Evolutionary conservation across 2,888 invertebrate genomes (phyloP), one percentile per base, ranked within the genome.

Genomic region (Drosophila conformis): DNA sequence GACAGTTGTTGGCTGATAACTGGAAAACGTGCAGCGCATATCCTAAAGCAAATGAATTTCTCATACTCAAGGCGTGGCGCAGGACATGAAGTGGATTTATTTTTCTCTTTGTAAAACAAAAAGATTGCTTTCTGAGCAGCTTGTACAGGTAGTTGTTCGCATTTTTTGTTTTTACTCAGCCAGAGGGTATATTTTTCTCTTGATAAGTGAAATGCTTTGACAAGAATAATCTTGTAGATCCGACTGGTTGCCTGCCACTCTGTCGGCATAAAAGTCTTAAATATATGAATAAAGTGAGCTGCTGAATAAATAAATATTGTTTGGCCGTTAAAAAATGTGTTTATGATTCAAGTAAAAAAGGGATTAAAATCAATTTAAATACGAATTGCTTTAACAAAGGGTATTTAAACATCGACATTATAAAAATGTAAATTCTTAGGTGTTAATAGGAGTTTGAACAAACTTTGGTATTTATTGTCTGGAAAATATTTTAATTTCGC

Each of bases 61-160:
- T 54, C 71, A 73, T 74, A 82, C 75, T 80, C 77, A 60, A 51
- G 31, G 64, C 69, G 61, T 8, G 68, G 51, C 27, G 33, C 25
- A 35, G 38, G 31, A 10, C 11, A 8, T 15, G 11, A 38, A 35
- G 42, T 46, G 27, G 5, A 10, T 31, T 33, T 58, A 10, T 62
- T 62, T 68, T 54, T 69, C 61, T 36, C 54, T 60, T 36, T 65
- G 51, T 27, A 51, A 25, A 52, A 53, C 35, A 65, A 53, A 63
- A 53, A 64, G 60, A 76, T 78, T 74, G 68, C 54, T 25, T 61
- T 75, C 75, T 67, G 61, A 64, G 60, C 60, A 61, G 49, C 35
- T 56, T 13, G 27, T 36, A 10, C 36, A 54, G 42, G 2, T 11
- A 21, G 4, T 25, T 29, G 29, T 15, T 62, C 18, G 21, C 40